Percentiles rank a stretch among this genome's conserved stretches.
These are phyloP conservation scores for Mareca penelope DNA, from an alignment of 2,797 vertebrate genomes.

Conservation along the genomic window DNA sequence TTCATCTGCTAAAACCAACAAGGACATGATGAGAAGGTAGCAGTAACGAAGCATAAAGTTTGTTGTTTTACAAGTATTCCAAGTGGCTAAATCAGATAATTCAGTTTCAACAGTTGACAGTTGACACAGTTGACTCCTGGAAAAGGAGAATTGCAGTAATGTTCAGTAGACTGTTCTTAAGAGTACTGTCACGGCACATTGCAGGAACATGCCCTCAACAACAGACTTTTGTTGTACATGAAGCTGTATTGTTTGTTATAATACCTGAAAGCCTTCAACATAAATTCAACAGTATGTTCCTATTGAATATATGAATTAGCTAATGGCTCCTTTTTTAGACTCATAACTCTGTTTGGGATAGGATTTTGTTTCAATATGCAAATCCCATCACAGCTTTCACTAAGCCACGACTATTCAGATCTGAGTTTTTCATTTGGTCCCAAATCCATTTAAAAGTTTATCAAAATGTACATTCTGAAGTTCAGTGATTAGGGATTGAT, in stretches of 20 bases:
- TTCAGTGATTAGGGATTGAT: neutral
- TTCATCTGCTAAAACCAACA: neutral
- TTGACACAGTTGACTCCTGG: neutral
- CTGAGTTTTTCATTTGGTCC: neutral
- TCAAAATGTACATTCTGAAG: neutral
- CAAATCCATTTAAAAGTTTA: neutral
- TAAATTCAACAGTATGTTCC: neutral
- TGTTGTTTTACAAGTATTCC: neutral
- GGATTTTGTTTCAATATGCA: neutral
- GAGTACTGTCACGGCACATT: fast-evolving
- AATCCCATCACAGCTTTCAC: neutral
- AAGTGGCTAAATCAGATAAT: neutral
- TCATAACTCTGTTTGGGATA: neutral
- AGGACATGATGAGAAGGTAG: neutral
- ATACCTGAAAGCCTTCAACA: neutral
- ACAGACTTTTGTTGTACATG: neutral
- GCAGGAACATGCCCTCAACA: neutral
- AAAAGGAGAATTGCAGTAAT: neutral
- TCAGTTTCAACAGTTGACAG: neutral
- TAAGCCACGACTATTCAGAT: neutral
- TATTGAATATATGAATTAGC: neutral
- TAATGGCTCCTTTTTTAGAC: neutral
- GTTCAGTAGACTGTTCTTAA: neutral
- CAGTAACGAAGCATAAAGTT: neutral
- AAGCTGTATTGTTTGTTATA: neutral